Percentiles rank a stretch among this genome's conserved stretches.
Evolutionary conservation across 1,140 invertebrate genomes (phyloP).

Genomic region (Cepaea nemoralis): DNA sequence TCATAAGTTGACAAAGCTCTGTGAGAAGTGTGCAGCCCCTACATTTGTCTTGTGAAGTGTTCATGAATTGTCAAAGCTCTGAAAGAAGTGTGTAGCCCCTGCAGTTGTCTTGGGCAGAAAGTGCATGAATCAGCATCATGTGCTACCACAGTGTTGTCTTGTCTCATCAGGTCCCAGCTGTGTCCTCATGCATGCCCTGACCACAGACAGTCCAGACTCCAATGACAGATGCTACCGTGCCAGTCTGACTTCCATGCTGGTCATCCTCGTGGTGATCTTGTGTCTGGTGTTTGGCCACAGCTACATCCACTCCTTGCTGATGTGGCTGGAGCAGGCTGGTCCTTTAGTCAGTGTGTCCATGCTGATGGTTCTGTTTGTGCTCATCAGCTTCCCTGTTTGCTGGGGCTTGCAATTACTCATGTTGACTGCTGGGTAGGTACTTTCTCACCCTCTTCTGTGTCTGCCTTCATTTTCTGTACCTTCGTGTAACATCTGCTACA

Average conservation of each 20-base stretch:
- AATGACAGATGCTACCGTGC: conserved; percentile 34
- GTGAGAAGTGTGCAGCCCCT: no score
- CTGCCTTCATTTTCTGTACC: neutral
- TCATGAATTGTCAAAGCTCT: no score
- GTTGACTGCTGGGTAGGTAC: conserved; percentile 36
- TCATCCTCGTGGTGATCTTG: conserved; percentile 25
- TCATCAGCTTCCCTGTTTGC: conserved; percentile 34
- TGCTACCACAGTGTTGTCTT: no score
- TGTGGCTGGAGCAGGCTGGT: conserved; percentile 34
- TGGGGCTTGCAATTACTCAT: conserved; percentile 38
- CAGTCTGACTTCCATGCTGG: conserved; percentile 19
- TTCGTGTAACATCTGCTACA: no score
- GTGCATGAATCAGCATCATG: no score
- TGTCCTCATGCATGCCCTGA: conserved; percentile 32
- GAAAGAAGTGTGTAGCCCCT: no score
- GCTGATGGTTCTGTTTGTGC: conserved; percentile 10
- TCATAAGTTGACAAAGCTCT: no score
- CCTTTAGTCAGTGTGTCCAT: conserved; percentile 3
- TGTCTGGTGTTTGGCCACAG: conserved; percentile 29
- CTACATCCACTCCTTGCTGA: neutral
- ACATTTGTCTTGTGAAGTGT: no score
- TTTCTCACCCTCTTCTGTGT: neutral
- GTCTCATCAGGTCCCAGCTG: conserved; percentile 7
- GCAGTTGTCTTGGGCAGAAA: no score
- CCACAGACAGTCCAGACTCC: conserved; percentile 32